phyloP scores from a whole-genome alignment of 2,888 invertebrate species.

The Lobophora halterata region DNA sequence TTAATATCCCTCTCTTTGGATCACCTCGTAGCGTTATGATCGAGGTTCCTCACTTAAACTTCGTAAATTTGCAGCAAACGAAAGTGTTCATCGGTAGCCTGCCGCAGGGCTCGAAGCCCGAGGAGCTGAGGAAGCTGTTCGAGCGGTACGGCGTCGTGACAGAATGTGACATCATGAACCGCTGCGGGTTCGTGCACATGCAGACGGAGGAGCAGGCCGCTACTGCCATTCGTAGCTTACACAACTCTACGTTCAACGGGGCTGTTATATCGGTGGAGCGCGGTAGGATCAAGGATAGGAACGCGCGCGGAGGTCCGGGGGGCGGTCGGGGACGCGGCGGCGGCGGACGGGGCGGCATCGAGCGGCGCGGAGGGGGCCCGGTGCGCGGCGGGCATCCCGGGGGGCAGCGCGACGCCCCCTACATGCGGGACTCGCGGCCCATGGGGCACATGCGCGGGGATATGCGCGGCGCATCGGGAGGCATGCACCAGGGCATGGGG shows the following conservation, averaged over 20 bases:
- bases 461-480: conserved; percentile 50
- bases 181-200: conserved; percentile 97
- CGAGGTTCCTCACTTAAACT: conserved; percentile 15
- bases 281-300: conserved; percentile 87
- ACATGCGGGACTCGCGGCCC: conserved; percentile 54
- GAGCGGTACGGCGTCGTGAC: conserved; percentile 92
- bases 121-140: conserved; percentile 91
- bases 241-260: conserved; percentile 91
- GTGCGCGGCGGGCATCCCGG: conserved; percentile 51
- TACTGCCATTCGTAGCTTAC: conserved; percentile 89
- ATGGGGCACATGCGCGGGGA: conserved; percentile 53
- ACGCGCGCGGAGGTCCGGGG: conserved; percentile 76
- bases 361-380: conserved; percentile 55
- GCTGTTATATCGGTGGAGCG: conserved; percentile 91
- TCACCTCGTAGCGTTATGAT: no score
- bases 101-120: conserved; percentile 90
- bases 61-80: conserved; percentile 80
- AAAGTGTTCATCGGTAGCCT: conserved; percentile 97
- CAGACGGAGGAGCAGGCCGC: conserved; percentile 90
- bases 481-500: conserved; percentile 54
- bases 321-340: conserved; percentile 72
- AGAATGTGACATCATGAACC: conserved; percentile 96
- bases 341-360: conserved; percentile 62
- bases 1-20: conserved; percentile 18
- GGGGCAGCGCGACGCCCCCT: conserved; percentile 54